Conservation (phyloP, 2,797 vertebrate species). For the Salmo trutta region DNA sequence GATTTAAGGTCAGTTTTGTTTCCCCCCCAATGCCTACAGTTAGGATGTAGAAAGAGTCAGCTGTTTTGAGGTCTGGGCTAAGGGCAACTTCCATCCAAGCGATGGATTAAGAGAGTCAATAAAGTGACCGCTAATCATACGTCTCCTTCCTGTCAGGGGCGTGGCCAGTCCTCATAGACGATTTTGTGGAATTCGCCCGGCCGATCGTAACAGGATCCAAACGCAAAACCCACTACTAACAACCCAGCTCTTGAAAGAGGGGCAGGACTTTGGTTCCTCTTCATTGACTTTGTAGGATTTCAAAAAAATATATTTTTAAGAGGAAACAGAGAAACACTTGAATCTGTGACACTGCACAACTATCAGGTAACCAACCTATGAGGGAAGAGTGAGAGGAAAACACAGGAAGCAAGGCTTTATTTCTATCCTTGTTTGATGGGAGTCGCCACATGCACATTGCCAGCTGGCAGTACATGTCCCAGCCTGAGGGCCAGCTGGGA, state of each 20-base stretch:
- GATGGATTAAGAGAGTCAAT: conserved; percentile 15
- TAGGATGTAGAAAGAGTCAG: background rate
- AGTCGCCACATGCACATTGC: conserved; percentile 55
- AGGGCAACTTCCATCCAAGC: no score
- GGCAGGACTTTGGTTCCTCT: conserved; percentile 71
- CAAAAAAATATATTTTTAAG: conserved; percentile 46
- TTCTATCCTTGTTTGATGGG: conserved; percentile 47
- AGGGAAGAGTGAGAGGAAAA: conserved; percentile 59
- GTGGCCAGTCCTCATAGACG: conserved; percentile 97
- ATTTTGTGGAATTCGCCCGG: conserved; percentile 96
- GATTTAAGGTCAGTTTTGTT: background rate
- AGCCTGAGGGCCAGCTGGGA: conserved; percentile 34
- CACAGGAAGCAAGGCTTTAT: conserved; percentile 50
- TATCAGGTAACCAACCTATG: conserved; percentile 63
- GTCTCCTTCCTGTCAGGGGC: conserved; percentile 78
- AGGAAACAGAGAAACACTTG: conserved; percentile 75
- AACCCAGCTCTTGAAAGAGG: conserved; percentile 55
- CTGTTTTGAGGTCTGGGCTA: background rate
- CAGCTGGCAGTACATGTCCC: conserved; percentile 50
- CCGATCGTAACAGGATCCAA: conserved; percentile 94
- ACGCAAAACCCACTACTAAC: conserved; percentile 84
- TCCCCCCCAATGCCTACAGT: background rate
- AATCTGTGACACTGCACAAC: conserved; percentile 51
- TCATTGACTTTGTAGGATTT: conserved; percentile 75
- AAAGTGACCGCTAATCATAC: conserved; percentile 20